Percentiles rank a stretch among this genome's conserved stretches.
These are phyloP conservation scores for Benthochromis sp. DNA, from an alignment of 2,113 vertebrate genomes.

Conservation along the genomic window DNA sequence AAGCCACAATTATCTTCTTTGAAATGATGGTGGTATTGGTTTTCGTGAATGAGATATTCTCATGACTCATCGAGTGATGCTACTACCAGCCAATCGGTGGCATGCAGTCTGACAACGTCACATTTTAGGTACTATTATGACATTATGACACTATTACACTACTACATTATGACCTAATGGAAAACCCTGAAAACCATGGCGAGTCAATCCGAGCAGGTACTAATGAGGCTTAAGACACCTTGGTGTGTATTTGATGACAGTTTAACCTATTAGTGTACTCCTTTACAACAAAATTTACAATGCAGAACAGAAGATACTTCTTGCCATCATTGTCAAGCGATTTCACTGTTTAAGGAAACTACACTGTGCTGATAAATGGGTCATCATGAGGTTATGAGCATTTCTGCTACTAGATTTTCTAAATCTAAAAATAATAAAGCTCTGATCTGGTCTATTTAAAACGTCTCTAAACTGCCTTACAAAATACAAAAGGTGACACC, in stretches of 20 bases:
- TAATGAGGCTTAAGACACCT: neutral
- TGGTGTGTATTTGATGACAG: neutral
- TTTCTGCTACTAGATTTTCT: neutral
- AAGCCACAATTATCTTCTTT: neutral
- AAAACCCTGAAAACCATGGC: neutral
- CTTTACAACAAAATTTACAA: neutral
- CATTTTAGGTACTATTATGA: neutral
- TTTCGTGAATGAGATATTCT: neutral
- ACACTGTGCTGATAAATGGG: neutral
- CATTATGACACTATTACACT: neutral
- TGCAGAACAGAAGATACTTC: neutral
- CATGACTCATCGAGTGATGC: neutral
- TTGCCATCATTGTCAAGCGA: neutral
- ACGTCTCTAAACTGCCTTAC: neutral
- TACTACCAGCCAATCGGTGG: neutral
- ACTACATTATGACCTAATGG: neutral
- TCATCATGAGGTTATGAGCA: neutral
- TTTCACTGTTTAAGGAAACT: neutral
- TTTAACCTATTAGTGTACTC: neutral
- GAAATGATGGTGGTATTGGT: neutral
- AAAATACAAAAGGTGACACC: neutral
- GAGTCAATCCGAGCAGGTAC: neutral
- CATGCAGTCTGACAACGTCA: neutral
- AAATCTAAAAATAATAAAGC: neutral
- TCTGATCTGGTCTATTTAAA: neutral